These are phyloP conservation scores for Hapalemur alaotrensis DNA, from an alignment of 2,797 vertebrate genomes.

Conservation along the genomic window DNA sequence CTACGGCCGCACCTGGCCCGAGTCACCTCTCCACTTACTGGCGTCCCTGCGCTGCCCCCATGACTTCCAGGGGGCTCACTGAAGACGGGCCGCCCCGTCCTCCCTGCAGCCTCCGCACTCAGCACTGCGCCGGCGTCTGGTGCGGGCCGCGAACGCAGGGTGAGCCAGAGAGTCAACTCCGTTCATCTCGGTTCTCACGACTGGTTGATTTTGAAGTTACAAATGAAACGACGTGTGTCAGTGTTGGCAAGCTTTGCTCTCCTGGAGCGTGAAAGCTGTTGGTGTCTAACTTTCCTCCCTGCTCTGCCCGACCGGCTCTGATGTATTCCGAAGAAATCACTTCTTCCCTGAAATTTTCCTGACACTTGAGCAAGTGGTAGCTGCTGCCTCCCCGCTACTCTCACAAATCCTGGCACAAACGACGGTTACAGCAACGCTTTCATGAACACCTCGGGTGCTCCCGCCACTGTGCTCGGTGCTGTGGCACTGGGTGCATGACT, in stretches of 20 bases:
- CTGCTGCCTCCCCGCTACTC: neutral
- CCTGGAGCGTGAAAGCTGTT: neutral
- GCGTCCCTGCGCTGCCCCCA: neutral
- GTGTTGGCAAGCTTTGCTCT: neutral
- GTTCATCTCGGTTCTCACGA: neutral
- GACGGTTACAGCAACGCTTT: neutral
- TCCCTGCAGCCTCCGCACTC: fast-evolving
- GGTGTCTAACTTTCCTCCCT: neutral
- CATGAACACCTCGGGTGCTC: neutral
- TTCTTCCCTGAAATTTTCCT: neutral
- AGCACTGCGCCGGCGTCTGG: no score
- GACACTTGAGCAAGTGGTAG: neutral
- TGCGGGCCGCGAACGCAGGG: neutral
- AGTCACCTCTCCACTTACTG: neutral
- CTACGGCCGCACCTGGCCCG: neutral
- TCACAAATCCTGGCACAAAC: neutral
- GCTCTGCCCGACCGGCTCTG: neutral
- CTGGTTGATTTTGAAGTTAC: neutral
- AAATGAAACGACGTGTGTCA: neutral
- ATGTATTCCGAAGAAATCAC: neutral
- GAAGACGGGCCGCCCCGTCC: neutral
- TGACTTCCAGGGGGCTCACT: neutral
- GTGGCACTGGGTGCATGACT: neutral
- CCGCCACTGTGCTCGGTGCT: fast-evolving
- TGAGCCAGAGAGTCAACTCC: neutral